Conservation (phyloP, 2,888 invertebrate genomes). For the Drosophila sordidula region DNA sequence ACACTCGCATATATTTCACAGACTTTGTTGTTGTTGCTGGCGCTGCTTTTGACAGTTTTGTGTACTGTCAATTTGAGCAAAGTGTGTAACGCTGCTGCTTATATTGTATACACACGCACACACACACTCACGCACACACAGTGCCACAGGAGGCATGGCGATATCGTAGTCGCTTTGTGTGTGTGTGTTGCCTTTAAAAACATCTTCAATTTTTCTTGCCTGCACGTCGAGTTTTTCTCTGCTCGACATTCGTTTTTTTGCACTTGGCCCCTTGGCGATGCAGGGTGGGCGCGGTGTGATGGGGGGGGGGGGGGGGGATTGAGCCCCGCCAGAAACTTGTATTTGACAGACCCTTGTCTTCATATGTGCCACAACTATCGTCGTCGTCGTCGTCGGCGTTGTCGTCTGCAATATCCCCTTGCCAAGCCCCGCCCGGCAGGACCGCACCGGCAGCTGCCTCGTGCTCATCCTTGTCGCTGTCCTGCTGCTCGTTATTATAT, state of each 20-base stretch:
- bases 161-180: slow-evolving; percentile 47
- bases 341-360: slow-evolving; percentile 81
- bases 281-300: neutral
- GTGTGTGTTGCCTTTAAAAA: slow-evolving; percentile 67
- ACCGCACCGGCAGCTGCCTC: slow-evolving; percentile 9
- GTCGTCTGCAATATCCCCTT: slow-evolving; percentile 34
- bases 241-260: slow-evolving; percentile 16
- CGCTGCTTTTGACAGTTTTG: slow-evolving; percentile 76
- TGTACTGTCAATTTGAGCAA: slow-evolving; percentile 78
- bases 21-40: slow-evolving; percentile 44
- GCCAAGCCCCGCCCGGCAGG: neutral
- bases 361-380: slow-evolving; percentile 77
- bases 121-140: slow-evolving; percentile 15
- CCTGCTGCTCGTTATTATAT: slow-evolving; percentile 63
- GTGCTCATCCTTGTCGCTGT: slow-evolving; percentile 45
- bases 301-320: neutral
- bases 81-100: slow-evolving; percentile 65
- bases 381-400: slow-evolving; percentile 37
- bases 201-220: slow-evolving; percentile 78
- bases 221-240: slow-evolving; percentile 43
- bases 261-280: neutral
- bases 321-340: slow-evolving; percentile 76
- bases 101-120: slow-evolving; percentile 38
- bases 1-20: slow-evolving; percentile 57
- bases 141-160: slow-evolving; percentile 22